Base-by-base conservation (phyloP, 2,113 vertebrate genomes). In the Craseonycteris thonglongyai region DNA sequence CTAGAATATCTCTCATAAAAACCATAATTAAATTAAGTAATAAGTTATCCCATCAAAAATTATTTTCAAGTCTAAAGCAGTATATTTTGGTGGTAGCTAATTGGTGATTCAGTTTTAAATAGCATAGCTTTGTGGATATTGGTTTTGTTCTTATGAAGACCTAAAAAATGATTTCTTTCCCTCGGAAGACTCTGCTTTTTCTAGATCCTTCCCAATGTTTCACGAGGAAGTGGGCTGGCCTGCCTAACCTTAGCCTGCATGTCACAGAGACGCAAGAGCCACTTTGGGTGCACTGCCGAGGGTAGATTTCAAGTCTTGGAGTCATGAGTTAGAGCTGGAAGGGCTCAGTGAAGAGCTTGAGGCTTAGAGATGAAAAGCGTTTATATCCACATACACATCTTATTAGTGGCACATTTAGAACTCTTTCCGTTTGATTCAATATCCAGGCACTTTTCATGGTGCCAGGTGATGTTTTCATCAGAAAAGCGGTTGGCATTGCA, bases 11-110 rank as follows among this genome's bases (percentile, higher is more conserved):
- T 96, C 71, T 90, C 86, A 7, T 82, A 95, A 96, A 80, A 93
- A 78, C 88, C 58, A 54, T 95, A 92, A 97, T 95, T 95, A 81
- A 95, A 90, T 96, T 96, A 96, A 95, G 65, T 95, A 90, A 90
- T 95, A 91, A 71, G 16, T 91, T 94, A 78, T 59, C 35, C 47
- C 68, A 79, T 90, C 85, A 92, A 92, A 91, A 71, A 94, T 84
- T 80, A 90, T 95, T 93, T 94, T 90, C 56, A 71, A 49, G 42
- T 90, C 90, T 56, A 68, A 88, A 51, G 88, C 80, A 88, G 28
- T 95, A 47, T 95, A 85, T 88, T 94, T 94, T 92, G 42, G 13
- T 88, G 54, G 28, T 76, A 91, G 45, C 75, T 94, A 72, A 83
- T 90, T 71, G 80, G 58, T 86, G 90, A 68, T 81, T 94, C 26